A percentile compares a stretch with the other conserved stretches of the same genome.
Conservation (phyloP, 2,113 vertebrate species). For the Gnathonemus echidnorhynchus region DNA sequence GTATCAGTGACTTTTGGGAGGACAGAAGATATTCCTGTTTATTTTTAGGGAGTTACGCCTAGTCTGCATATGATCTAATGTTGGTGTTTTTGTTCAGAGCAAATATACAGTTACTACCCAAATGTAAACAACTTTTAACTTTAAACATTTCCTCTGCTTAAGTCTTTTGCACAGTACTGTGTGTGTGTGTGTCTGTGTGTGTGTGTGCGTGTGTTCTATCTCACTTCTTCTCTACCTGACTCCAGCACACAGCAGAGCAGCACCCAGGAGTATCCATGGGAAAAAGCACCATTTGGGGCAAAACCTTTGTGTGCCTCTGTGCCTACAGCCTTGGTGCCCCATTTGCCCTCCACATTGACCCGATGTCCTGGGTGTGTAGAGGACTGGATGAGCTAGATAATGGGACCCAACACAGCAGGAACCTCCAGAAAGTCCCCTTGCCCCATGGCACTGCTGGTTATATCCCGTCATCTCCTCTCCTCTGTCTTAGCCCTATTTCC, state of each 20-base stretch:
- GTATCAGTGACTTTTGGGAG: background rate
- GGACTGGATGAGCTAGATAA: background rate
- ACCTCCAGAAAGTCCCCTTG: background rate
- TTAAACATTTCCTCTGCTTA: background rate
- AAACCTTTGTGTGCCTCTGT: background rate
- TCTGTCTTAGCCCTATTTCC: background rate
- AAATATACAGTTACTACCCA: background rate
- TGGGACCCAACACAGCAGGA: background rate
- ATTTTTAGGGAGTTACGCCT: background rate
- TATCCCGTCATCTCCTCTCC: background rate
- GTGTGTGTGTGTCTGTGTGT: background rate
- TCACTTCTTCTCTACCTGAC: background rate
- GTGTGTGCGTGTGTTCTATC: background rate
- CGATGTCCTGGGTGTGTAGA: background rate
- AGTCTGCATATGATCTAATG: background rate
- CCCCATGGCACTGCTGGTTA: background rate
- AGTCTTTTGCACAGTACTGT: background rate
- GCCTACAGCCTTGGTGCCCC: background rate
- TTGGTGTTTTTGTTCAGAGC: background rate
- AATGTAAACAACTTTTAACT: background rate
- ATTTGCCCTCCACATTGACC: background rate
- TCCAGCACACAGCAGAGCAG: background rate
- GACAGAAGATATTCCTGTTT: background rate
- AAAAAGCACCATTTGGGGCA: background rate
- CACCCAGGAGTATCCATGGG: background rate